These are phyloP conservation scores for Harpegnathos saltator DNA, from an alignment of 1,140 invertebrate species.

Conservation along the genomic window DNA sequence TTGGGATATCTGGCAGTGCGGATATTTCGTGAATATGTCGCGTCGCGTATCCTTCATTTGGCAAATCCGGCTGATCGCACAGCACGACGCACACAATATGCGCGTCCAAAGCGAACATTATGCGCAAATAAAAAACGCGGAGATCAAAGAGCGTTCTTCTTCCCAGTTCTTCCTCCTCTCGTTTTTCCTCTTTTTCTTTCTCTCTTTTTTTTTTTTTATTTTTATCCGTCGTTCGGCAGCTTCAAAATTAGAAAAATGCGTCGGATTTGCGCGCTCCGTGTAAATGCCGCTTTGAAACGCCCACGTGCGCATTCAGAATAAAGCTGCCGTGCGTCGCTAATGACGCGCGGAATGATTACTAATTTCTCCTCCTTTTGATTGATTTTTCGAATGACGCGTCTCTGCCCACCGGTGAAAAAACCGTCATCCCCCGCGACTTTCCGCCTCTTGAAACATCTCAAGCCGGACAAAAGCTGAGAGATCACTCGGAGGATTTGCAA, in stretches of 20 bases:
- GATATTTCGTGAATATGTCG: conserved; percentile 46
- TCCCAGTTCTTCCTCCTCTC: neutral
- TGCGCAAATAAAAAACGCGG: neutral
- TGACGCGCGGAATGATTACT: neutral
- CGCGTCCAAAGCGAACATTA: conserved; percentile 10
- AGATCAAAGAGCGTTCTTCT: conserved; percentile 46
- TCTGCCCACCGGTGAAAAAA: no score
- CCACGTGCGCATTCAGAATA: neutral
- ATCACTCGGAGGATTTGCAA: no score
- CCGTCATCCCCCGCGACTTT: no score
- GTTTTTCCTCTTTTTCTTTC: no score
- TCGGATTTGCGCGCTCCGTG: neutral
- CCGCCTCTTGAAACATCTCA: no score
- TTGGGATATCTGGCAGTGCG: conserved; percentile 22
- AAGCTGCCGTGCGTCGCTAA: neutral
- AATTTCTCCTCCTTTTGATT: conserved; percentile 8
- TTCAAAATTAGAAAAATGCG: conserved; percentile 6
- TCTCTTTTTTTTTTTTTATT: neutral
- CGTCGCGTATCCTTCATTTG: conserved; percentile 28
- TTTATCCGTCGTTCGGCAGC: conserved; percentile 2
- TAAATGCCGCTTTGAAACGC: conserved; percentile 20
- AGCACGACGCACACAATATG: neutral
- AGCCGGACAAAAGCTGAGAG: no score
- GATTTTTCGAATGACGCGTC: neutral
- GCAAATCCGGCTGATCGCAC: conserved; percentile 34